phyloP scores from a whole-genome alignment of 2,797 vertebrate genomes.

The Thripadectes ignobilis region DNA sequence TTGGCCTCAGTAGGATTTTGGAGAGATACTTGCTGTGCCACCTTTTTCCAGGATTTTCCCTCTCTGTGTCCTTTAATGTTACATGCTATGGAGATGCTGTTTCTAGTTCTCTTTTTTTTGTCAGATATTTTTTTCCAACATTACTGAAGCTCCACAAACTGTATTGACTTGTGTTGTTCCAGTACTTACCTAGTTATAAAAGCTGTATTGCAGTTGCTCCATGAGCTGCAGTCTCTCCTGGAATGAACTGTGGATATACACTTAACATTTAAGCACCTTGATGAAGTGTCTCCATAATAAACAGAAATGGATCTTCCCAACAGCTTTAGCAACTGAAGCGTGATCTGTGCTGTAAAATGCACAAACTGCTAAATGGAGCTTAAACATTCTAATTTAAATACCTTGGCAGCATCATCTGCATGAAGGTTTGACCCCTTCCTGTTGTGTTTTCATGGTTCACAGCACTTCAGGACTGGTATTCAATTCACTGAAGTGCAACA shows the following conservation, averaged over 20 bases:
- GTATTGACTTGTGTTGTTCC: not conserved
- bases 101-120: not conserved
- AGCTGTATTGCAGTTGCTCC: not conserved
- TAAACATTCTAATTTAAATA: not conserved
- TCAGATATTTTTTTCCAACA: not conserved
- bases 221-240: not conserved
- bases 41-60: not conserved
- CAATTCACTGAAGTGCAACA: not conserved
- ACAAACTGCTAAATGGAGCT: not conserved
- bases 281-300: not conserved
- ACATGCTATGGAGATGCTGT: not conserved
- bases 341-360: not conserved
- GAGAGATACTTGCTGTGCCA: not conserved
- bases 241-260: not conserved
- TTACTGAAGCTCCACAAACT: not conserved
- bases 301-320: not conserved
- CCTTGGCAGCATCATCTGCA: not conserved
- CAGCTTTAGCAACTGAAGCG: not conserved
- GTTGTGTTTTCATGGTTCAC: not conserved
- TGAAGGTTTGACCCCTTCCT: not conserved
- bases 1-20: not conserved
- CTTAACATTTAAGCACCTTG: not conserved
- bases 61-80: not conserved
- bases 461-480: not conserved
- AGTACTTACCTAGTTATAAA: not conserved